Evolutionary conservation across 2,113 vertebrate genomes (phyloP), one percentile per base, ranked within the genome.

Genomic region (Scomber japonicus): DNA sequence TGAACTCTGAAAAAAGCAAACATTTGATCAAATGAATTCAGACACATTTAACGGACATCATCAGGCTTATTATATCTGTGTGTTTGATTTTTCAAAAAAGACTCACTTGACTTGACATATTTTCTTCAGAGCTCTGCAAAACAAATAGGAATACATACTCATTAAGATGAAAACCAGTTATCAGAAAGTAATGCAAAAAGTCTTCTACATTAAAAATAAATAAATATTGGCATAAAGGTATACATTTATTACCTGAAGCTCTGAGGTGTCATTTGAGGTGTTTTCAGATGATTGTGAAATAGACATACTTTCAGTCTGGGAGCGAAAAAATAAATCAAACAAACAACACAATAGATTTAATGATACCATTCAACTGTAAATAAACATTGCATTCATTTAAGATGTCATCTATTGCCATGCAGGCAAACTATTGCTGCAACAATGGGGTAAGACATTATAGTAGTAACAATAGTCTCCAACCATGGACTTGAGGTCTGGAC

Each of bases 101-200:
- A 57, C 88, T 84, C 46, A 85, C 86, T 64, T 91, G 69, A 60
- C 53, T 79, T 56, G 89, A 89, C 12, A 27, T 17, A 55, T 5
- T 87, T 81, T 93, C 92, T 66, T 91, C 85, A 44, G 89, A 91
- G 78, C 89, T 92, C 92, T 94, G 78, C 50, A 85, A 74, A 8
- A 73, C 19, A 89, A 70, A 86, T 12, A 14, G 1, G 8, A 17
- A 80, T 1, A 78, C 3, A 82, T 0, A 15, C 4, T 2, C 5
- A 50, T 15, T 4, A 27, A 30, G 19, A 2, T 50, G 3, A 71
- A 75, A 51, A 11, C 55, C 4, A 30, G 2, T 9, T 24, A 5
- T 55, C 2, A 21, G 51, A 57, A 75, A 45, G 16, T 17, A 6
- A 69, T 53, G 9, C 40, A 62, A 31, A 64, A 30, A 67, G 27